phyloP scores from a whole-genome alignment of 2,113 vertebrate species.

The Oryzias javanicus region DNA sequence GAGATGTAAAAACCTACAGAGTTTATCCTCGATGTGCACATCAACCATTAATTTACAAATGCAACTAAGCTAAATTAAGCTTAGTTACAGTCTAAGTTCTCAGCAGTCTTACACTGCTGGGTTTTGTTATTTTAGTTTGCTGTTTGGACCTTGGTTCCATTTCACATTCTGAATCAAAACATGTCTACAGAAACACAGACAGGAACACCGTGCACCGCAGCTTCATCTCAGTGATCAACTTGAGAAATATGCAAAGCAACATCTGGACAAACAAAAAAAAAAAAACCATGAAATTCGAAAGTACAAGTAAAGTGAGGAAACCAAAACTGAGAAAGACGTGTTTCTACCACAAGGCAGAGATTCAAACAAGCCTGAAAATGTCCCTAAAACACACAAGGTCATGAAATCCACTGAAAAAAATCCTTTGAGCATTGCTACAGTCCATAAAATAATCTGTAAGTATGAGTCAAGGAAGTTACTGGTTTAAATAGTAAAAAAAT shows the following conservation, averaged over 20 bases:
- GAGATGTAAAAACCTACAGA: too few species aligned
- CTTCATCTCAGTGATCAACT: not conserved
- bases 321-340: constrained; percentile 16
- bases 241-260: constrained; percentile 22
- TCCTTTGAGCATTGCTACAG: not conserved
- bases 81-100: too few species aligned
- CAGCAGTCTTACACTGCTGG: too few species aligned
- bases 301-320: constrained; percentile 11
- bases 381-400: not conserved
- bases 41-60: too few species aligned
- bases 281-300: not conserved
- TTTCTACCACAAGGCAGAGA: constrained; percentile 8
- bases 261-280: constrained; percentile 4
- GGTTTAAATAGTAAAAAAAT: too few species aligned
- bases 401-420: not conserved
- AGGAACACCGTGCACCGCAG: not conserved
- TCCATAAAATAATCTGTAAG: too few species aligned
- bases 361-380: not conserved
- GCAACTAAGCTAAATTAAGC: too few species aligned
- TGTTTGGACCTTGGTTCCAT: too few species aligned
- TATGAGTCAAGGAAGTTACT: too few species aligned
- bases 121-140: too few species aligned
- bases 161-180: too few species aligned
- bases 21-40: too few species aligned
- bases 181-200: not conserved